Evolutionary conservation across 2,113 vertebrate genomes (phyloP).

Genomic region (Cavia porcellus): DNA sequence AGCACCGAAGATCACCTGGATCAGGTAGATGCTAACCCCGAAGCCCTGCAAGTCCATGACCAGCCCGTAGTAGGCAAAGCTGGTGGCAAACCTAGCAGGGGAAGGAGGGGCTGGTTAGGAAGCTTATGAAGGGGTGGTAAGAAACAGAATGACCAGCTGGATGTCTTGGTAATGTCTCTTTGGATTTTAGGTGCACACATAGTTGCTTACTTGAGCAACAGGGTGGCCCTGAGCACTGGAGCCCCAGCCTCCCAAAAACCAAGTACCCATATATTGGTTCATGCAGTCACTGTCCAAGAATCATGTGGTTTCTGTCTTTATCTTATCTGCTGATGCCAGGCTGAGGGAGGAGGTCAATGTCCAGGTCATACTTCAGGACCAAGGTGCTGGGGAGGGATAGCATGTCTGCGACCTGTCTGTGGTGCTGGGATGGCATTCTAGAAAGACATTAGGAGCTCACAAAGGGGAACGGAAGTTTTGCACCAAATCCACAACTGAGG

Average conservation of each 20-base stretch:
- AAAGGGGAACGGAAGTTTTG: neutral
- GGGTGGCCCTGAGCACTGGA: no score
- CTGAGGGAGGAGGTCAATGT: neutral
- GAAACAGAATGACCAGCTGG: neutral
- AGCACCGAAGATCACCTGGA: conserved; percentile 94
- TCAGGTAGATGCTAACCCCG: conserved; percentile 94
- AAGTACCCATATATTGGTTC: neutral
- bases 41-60: conserved; percentile 97
- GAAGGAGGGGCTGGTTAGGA: accelerated
- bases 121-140: neutral
- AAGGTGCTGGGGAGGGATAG: neutral
- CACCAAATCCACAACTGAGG: neutral
- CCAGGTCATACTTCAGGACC: neutral
- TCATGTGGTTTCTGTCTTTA: neutral
- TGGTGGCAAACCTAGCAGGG: conserved; percentile 91
- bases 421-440: neutral
- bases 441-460: neutral
- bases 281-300: neutral
- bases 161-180: neutral
- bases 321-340: neutral
- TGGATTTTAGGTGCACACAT: neutral
- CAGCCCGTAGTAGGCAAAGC: conserved; percentile 96
- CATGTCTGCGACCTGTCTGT: neutral
- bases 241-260: neutral
- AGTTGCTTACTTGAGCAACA: neutral